phyloP scores from a whole-genome alignment of 1,140 invertebrate genomes.

The Diachasmimorpha longicaudata region DNA sequence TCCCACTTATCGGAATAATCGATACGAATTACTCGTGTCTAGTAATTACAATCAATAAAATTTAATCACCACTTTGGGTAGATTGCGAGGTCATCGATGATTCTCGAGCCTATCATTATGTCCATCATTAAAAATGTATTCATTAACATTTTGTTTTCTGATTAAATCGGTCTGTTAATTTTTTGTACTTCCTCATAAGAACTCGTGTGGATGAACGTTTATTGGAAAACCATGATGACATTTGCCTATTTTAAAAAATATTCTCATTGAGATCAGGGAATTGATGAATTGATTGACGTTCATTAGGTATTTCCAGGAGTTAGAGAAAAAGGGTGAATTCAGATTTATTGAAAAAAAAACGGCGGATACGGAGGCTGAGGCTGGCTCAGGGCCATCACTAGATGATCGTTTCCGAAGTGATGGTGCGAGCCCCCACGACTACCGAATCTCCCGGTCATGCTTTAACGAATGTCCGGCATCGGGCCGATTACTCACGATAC shows the following conservation, averaged over 20 bases:
- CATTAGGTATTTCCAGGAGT: not conserved
- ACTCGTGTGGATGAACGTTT: too few relatives aligned
- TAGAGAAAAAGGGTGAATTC: not conserved
- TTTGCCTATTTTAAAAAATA: too few relatives aligned
- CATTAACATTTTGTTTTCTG: too few relatives aligned
- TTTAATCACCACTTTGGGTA: not conserved
- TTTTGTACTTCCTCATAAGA: too few relatives aligned
- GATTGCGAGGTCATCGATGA: not conserved
- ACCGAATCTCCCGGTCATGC: not conserved
- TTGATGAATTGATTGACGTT: not conserved
- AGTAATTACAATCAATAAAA: not conserved
- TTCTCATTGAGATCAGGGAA: not conserved
- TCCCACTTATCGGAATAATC: not conserved
- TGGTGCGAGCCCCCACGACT: not conserved
- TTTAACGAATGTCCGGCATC: slow-evolving; percentile 25
- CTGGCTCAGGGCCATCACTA: not conserved
- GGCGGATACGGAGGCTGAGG: not conserved
- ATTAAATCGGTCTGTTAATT: too few relatives aligned
- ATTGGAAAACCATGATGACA: too few relatives aligned
- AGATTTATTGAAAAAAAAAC: not conserved
- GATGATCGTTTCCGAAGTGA: not conserved
- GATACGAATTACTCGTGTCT: not conserved
- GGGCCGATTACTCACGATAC: slow-evolving; percentile 56
- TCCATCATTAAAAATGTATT: not conserved
- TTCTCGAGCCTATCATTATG: not conserved